Evolutionary conservation across 2,888 invertebrate species (phyloP), one percentile per base, ranked within the genome.

Genomic region (Callyntrura guangdongensis): DNA sequence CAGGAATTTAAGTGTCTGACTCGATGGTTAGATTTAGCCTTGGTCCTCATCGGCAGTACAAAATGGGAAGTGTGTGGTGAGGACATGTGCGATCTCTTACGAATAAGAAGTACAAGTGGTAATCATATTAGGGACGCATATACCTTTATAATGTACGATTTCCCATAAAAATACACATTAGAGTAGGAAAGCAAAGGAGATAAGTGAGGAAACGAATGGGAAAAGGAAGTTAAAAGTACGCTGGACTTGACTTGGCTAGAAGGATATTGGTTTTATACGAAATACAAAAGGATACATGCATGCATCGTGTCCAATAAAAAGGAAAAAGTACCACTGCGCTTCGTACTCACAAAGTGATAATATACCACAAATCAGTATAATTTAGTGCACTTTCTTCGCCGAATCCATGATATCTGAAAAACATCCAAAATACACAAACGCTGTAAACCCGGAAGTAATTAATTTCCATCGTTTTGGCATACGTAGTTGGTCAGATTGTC

Each of bases 401-500:
- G 96, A 94, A 98, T 97, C 98, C 98, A 98, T 85, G 98, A 98
- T 94, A 98, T 97, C 97, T 98, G 96, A 72, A 36, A 72, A 45
- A 45, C 36, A 72, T 8, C 36, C 0, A 36, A n/a, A 27, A 77
- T 22, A 49, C 27, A 25, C 9, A 25, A 20, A 25, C 25, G 1
- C 5, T 45, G 17, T 36, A 17, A 77, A 77, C 20, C n/a, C 74
- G 47, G 74, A 74, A 53, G n/a, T 11, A 77, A 77, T 77, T 77
- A 77, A 22, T 53, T 1, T 6, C 27, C 3, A 6, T 27, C 45
- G 0, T 45, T n/a, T n/a, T 5, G 12, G 27, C n/a, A 12, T 17
- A 8, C 36, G 36, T 36, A 25, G 61, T 61, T 25, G 61, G 22
- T 22, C 25, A 67, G 25, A 67, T 1, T 67, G 25, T 27, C 64